phyloP scores from a whole-genome alignment of 1,140 invertebrate species.

The Macrostomum lignano region DNA sequence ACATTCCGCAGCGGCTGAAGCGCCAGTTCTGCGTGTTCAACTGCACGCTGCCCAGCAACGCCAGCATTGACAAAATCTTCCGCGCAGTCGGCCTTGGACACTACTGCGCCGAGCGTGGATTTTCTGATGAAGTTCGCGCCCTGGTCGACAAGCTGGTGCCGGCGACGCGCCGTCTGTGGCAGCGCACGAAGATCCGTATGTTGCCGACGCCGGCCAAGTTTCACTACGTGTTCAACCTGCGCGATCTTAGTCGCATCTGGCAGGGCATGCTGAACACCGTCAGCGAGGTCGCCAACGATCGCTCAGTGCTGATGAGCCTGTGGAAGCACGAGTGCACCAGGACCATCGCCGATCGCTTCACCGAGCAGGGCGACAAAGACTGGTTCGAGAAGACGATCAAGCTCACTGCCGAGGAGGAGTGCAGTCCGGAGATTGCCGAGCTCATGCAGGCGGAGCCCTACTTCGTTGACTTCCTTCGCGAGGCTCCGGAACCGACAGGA shows the following conservation, averaged over 20 bases:
- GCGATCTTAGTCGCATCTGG: constrained; percentile 77
- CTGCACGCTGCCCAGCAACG: constrained; percentile 58
- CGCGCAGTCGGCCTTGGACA: constrained; percentile 28
- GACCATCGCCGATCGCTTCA: constrained; percentile 13
- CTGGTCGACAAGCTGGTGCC: constrained; percentile 54
- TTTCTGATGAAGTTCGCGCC: constrained; percentile 45
- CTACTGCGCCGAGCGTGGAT: constrained; percentile 32
- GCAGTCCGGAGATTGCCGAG: constrained; percentile 14
- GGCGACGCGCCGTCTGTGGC: constrained; percentile 58
- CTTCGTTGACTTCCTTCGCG: constrained; percentile 35
- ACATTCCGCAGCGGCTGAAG: constrained; percentile 69
- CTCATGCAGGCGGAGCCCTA: constrained; percentile 22
- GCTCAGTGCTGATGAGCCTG: constrained; percentile 51
- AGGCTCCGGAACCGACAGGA: constrained; percentile 71
- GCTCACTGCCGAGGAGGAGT: constrained; percentile 18
- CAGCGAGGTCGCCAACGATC: constrained; percentile 28
- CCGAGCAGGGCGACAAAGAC: no score
- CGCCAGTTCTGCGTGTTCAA: constrained; percentile 78
- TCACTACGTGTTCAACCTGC: constrained; percentile 74
- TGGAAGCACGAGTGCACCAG: constrained; percentile 79
- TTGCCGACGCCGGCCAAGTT: constrained; percentile 81
- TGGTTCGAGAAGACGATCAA: constrained; percentile 37
- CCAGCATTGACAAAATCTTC: constrained; percentile 60
- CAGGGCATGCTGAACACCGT: constrained; percentile 43
- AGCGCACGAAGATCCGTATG: constrained; percentile 49